phyloP scores from a whole-genome alignment of 2,888 invertebrate species.

The Trichacis sp. region DNA sequence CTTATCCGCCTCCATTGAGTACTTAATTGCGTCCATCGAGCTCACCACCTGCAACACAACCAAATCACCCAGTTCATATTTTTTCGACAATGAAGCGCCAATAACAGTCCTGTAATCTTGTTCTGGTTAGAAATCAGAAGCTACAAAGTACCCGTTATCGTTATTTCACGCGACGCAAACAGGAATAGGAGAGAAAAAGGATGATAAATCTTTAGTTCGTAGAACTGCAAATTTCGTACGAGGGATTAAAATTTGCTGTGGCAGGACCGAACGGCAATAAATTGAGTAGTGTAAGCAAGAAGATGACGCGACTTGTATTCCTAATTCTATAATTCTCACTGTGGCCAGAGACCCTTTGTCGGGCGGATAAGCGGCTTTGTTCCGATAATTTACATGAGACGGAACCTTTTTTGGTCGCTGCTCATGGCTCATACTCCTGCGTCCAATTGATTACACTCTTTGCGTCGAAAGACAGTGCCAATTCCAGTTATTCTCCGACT shows the following conservation, averaged over 20 bases:
- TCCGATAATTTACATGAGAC: conserved; percentile 66
- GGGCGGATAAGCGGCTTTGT: conserved; percentile 69
- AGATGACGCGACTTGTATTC: conserved; percentile 52
- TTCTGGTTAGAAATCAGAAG: no score
- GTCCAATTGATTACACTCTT: conserved; percentile 66
- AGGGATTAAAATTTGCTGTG: conserved; percentile 43
- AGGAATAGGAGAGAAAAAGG: no score
- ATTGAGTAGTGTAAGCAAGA: conserved; percentile 46
- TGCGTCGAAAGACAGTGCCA: no score
- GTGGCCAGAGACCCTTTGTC: conserved; percentile 61
- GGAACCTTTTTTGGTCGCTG: conserved; percentile 46
- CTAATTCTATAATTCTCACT: conserved; percentile 65
- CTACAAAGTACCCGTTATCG: no score
- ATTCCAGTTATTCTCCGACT: no score
- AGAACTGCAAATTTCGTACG: conserved; percentile 26
- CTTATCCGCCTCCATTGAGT: conserved; percentile 82
- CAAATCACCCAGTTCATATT: no score
- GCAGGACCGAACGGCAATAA: conserved; percentile 58
- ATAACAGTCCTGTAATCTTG: no score
- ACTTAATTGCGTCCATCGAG: conserved; percentile 84
- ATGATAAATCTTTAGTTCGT: no score
- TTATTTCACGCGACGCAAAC: no score
- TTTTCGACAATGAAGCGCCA: no score
- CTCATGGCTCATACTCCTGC: conserved; percentile 40
- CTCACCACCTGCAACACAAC: conserved; percentile 79